Conservation (phyloP, 2,113 vertebrate species). For the Theropithecus gelada region DNA sequence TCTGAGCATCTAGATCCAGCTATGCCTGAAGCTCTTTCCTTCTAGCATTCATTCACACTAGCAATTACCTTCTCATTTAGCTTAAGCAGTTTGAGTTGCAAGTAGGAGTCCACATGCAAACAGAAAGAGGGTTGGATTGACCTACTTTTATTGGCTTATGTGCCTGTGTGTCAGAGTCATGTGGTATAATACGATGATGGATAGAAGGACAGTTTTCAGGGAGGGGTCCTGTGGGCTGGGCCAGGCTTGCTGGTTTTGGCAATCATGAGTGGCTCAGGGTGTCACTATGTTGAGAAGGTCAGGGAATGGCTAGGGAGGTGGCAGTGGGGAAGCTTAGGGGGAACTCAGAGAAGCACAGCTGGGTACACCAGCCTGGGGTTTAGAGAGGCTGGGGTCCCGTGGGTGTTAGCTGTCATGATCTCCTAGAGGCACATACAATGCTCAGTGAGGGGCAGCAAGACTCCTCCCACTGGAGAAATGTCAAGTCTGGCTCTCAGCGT, state of each 20-base stretch:
- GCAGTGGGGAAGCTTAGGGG: no score
- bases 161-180: fast-evolving
- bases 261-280: background rate
- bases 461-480: background rate
- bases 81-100: no score
- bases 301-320: background rate
- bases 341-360: background rate
- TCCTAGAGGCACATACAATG: background rate
- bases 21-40: background rate
- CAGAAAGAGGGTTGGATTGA: background rate
- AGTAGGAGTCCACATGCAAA: fast-evolving
- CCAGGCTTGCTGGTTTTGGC: background rate
- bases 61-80: background rate
- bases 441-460: background rate
- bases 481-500: background rate
- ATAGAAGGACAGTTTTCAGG: background rate
- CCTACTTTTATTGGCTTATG: fast-evolving
- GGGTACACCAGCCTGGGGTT: background rate
- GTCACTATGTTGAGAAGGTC: background rate
- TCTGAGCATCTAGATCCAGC: background rate
- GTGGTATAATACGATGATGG: background rate
- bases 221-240: background rate
- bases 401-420: background rate
- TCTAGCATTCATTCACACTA: background rate
- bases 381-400: background rate